Percentiles rank a stretch among this genome's conserved stretches.
These are phyloP conservation scores for Agrilus planipennis DNA, from an alignment of 1,140 invertebrate species.

Conservation along the genomic window DNA sequence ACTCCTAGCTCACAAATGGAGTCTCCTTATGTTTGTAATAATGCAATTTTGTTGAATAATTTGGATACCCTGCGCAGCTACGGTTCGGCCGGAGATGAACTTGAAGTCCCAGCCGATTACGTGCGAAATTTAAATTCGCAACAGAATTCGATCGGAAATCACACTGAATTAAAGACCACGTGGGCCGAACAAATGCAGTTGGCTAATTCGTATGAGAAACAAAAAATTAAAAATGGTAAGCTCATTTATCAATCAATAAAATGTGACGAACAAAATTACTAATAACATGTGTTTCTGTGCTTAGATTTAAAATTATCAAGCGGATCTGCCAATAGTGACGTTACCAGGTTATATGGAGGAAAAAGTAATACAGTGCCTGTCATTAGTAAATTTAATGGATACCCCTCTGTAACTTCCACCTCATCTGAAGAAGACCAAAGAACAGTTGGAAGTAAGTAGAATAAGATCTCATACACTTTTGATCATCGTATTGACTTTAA, in stretches of 20 bases:
- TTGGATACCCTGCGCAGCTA: slow-evolving; percentile 84
- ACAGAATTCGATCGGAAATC: slow-evolving; percentile 38
- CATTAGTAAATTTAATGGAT: slow-evolving; percentile 13
- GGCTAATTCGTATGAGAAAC: slow-evolving; percentile 59
- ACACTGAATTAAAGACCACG: slow-evolving; percentile 52
- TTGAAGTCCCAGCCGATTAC: slow-evolving; percentile 81
- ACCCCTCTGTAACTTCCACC: slow-evolving; percentile 11
- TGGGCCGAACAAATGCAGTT: slow-evolving; percentile 75
- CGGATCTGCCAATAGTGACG: slow-evolving; percentile 28
- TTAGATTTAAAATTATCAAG: slow-evolving; percentile 27
- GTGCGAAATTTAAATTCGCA: slow-evolving; percentile 62
- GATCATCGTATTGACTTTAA: not conserved
- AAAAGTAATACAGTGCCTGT: slow-evolving; percentile 19
- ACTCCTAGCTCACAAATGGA: slow-evolving; percentile 66
- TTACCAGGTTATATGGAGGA: slow-evolving; percentile 29
- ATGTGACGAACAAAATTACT: not conserved
- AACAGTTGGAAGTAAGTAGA: slow-evolving; percentile 29
- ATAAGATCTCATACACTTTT: slow-evolving; percentile 8
- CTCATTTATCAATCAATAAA: not conserved
- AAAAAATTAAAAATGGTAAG: slow-evolving; percentile 76
- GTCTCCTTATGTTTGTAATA: slow-evolving; percentile 50
- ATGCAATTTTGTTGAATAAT: slow-evolving; percentile 65
- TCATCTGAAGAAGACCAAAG: slow-evolving; percentile 25
- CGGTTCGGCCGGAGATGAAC: slow-evolving; percentile 79
- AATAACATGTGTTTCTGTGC: not conserved